Base-by-base conservation (phyloP, 2,888 invertebrate genomes). In the Tetropium fuscum region DNA sequence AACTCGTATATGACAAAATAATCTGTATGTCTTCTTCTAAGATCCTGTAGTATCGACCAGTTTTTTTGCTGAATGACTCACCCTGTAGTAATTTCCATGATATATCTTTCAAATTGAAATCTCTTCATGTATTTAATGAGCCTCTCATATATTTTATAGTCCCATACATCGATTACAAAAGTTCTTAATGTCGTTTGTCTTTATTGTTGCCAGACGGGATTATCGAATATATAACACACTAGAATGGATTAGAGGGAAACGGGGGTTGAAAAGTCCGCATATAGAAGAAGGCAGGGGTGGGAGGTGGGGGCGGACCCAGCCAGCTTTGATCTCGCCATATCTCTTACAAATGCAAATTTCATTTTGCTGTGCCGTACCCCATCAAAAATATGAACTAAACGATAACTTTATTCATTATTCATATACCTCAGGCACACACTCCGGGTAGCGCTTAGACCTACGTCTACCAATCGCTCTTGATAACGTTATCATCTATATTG, bases 391-490 rank as follows among this genome's bases (percentile, higher is more conserved):
- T 85, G 84, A 85, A 84, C 85, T 85, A 85, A 85, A 85, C 85
- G 85, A 85, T 85, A 85, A 85, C 84, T 83, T 78, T 83, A 84
- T 85, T 85, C 85, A 85, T 85, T 85, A 85, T 85, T 85, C 84
- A 85, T 85, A 85, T 85, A 83, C 83, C 82, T 80, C 80, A 74
- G 80, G 81, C 81, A 72, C 63, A 64, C 53, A 59, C 58, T 30
- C 53, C 44, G 49, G 27, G 44, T 45, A 36, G 32, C 53, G 59
- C 56, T 59, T 36, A 59, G 64, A 61, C 60, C 49, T 58, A 64
- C 58, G 61, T 58, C 57, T 45, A 38, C 60, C 60, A 55, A 63
- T 58, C 53, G 49, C 58, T 62, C 60, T 40, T 51, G 51, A 51
- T 51, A 51, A 25, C 38, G 27, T 51, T 51, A 25, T 30, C 36